Percentiles rank a stretch among this genome's conserved stretches.
These are phyloP conservation scores for Trogon surrucura DNA, from an alignment of 2,113 vertebrate genomes.

Conservation along the genomic window DNA sequence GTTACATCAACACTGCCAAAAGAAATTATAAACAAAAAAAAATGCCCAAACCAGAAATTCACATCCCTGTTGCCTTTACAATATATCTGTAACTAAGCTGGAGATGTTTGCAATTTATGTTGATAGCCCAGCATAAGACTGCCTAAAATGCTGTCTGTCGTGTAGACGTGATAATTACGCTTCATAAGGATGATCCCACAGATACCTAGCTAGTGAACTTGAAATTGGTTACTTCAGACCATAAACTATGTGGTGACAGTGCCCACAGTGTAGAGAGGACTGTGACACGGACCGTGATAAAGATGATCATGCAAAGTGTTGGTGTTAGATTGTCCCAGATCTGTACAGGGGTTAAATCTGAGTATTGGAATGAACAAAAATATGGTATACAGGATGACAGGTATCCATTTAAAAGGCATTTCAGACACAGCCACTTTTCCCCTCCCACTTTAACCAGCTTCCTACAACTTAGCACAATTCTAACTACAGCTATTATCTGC, in stretches of 20 bases:
- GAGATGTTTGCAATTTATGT: neutral
- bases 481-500: rapidly evolving
- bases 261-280: neutral
- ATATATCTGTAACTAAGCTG: neutral
- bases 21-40: neutral
- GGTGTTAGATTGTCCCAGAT: neutral
- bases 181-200: neutral
- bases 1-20: neutral
- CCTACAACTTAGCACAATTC: neutral
- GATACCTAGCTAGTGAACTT: neutral
- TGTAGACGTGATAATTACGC: neutral
- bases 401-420: neutral
- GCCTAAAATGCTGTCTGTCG: neutral
- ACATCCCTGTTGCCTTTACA: neutral
- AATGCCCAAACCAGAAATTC: neutral
- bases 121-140: neutral
- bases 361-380: neutral
- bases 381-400: neutral
- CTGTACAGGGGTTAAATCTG: neutral
- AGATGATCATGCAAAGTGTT: neutral
- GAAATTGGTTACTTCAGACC: neutral
- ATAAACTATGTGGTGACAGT: neutral
- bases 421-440: neutral
- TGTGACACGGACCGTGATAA: neutral
- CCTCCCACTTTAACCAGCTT: neutral